Percentiles rank a stretch among this genome's conserved stretches.
phyloP scores from a whole-genome alignment of 2,888 invertebrate genomes.

The Prenolepis imparis region DNA sequence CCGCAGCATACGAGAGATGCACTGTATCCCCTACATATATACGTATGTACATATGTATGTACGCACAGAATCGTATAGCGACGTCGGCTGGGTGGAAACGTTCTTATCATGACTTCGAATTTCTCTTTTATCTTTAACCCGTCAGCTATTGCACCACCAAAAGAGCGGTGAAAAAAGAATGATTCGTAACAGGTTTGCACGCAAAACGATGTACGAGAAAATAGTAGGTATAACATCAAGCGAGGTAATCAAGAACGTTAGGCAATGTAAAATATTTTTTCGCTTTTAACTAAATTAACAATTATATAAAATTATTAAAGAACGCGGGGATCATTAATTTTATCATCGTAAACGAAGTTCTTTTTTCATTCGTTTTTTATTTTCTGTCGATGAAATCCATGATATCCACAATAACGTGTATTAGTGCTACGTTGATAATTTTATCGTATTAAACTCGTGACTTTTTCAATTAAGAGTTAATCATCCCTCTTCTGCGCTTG shows the following conservation, averaged over 20 bases:
- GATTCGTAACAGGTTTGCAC: conserved; percentile 18
- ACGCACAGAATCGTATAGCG: neutral
- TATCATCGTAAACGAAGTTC: neutral
- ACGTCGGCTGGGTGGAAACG: conserved; percentile 28
- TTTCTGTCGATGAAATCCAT: neutral
- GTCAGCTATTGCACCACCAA: neutral
- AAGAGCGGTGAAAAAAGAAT: conserved; percentile 9
- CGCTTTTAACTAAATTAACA: neutral
- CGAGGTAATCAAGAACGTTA: neutral
- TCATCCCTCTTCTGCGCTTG: neutral
- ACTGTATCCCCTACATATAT: neutral
- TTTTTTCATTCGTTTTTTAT: neutral
- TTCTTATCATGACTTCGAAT: conserved; percentile 44
- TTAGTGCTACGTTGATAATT: neutral
- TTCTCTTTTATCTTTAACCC: conserved; percentile 32
- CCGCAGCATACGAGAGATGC: conserved; percentile 37
- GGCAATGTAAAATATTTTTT: neutral
- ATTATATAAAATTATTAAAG: neutral
- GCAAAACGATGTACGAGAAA: neutral
- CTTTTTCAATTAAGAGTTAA: conserved; percentile 12
- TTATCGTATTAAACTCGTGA: neutral
- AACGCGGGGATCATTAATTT: neutral
- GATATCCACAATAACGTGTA: neutral
- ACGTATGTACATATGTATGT: neutral
- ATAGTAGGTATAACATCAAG: neutral